phyloP scores from a whole-genome alignment of 2,888 invertebrate species.

The Sarcophaga rosellei region DNA sequence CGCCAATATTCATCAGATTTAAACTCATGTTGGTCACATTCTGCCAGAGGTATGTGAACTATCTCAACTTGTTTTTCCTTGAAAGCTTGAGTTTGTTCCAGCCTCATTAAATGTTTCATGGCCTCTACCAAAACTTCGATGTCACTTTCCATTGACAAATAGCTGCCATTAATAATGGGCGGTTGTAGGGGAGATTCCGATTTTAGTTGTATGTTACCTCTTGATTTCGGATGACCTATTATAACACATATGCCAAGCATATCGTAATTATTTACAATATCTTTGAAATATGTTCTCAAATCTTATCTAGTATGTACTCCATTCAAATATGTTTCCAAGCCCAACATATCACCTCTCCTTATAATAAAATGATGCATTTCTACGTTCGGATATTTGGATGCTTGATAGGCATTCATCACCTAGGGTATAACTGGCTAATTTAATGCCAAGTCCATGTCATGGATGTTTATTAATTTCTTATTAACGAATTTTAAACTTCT shows the following conservation, averaged over 20 bases:
- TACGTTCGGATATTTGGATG: conserved; percentile 82
- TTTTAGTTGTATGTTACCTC: conserved; percentile 83
- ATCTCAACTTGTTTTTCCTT: conserved; percentile 75
- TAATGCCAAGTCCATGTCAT: too few relatives aligned
- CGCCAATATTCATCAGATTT: conserved; percentile 83
- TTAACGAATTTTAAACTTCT: too few relatives aligned
- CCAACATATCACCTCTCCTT: conserved; percentile 67
- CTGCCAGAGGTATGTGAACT: conserved; percentile 71
- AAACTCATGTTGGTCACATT: conserved; percentile 73
- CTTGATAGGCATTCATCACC: background rate
- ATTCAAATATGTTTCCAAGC: conserved; percentile 50
- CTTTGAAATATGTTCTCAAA: conserved; percentile 59
- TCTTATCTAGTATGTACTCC: conserved; percentile 66
- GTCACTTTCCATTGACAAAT: conserved; percentile 84
- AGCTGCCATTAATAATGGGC: conserved; percentile 86
- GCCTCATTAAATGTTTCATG: conserved; percentile 78
- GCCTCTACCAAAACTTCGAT: conserved; percentile 82
- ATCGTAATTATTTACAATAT: conserved; percentile 68
- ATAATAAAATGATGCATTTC: conserved; percentile 81
- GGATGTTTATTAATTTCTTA: too few relatives aligned
- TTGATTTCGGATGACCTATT: conserved; percentile 82
- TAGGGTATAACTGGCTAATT: too few relatives aligned
- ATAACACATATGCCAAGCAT: conserved; percentile 80
- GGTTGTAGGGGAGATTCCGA: conserved; percentile 83
- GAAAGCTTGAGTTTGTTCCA: conserved; percentile 81